Evolutionary conservation across 2,113 vertebrate genomes (phyloP).

Genomic region (Himantopus leucocephalus): DNA sequence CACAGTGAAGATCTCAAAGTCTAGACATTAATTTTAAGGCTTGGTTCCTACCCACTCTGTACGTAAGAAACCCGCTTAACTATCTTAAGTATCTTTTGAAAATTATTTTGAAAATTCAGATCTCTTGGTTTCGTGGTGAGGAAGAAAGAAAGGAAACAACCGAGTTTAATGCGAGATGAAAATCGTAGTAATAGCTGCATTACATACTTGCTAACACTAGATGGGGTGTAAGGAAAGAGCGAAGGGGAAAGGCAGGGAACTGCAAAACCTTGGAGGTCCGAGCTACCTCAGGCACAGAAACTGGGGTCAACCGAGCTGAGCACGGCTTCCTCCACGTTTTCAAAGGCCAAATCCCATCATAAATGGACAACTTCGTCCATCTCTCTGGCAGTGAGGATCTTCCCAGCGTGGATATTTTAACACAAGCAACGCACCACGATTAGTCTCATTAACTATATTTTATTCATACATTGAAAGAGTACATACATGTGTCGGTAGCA

Average conservation of each 20-base stretch:
- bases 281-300: not conserved
- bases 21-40: not conserved
- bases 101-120: not conserved
- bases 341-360: not conserved
- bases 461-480: constrained; percentile 64
- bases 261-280: not conserved
- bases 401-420: fast-evolving
- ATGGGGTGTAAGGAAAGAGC: constrained; percentile 47
- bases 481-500: constrained; percentile 44
- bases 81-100: not conserved
- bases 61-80: not conserved
- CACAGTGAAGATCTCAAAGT: not conserved
- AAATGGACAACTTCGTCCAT: not conserved
- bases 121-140: not conserved
- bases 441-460: constrained; percentile 42
- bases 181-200: not conserved
- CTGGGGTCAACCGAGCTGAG: not conserved
- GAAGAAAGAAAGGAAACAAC: not conserved
- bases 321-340: not conserved
- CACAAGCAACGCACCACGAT: fast-evolving
- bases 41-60: not conserved
- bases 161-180: fast-evolving
- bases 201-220: constrained; percentile 15
- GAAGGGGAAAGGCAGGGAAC: not conserved
- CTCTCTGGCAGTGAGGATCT: not conserved